These are phyloP conservation scores for Gasterosteus nipponicus DNA, from an alignment of 2,113 vertebrate genomes.

Conservation along the genomic window DNA sequence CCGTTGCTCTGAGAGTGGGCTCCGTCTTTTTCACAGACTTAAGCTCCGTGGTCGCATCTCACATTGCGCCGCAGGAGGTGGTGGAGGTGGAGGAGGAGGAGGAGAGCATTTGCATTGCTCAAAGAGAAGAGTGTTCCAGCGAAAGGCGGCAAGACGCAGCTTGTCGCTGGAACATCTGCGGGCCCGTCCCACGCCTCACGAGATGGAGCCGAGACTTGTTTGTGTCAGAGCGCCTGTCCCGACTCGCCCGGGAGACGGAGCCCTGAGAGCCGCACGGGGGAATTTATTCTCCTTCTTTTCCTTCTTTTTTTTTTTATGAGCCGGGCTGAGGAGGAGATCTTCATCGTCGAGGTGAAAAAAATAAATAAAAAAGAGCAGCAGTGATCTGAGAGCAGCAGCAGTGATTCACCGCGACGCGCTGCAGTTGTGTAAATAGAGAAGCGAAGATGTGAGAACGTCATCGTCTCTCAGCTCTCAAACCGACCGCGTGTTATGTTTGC, in stretches of 20 bases:
- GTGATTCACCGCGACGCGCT: too few species aligned
- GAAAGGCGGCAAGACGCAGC: slow-evolving; percentile 92
- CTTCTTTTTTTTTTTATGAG: slow-evolving; percentile 49
- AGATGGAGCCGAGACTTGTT: slow-evolving; percentile 96
- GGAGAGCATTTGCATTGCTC: slow-evolving; percentile 72
- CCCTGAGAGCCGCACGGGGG: slow-evolving; percentile 81
- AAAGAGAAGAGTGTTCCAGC: slow-evolving; percentile 92
- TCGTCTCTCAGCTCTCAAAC: too few species aligned
- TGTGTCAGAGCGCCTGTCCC: slow-evolving; percentile 89
- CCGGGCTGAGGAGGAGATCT: slow-evolving; percentile 53
- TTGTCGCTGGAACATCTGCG: slow-evolving; percentile 95
- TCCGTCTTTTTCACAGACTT: slow-evolving; percentile 74
- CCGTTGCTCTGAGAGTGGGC: slow-evolving; percentile 72
- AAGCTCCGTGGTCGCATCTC: slow-evolving; percentile 79
- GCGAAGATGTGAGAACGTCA: too few species aligned
- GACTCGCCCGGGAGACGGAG: slow-evolving; percentile 87
- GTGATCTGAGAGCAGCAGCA: too few species aligned
- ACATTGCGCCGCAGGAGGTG: slow-evolving; percentile 86
- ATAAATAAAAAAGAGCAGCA: too few species aligned
- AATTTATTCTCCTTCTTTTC: slow-evolving; percentile 10
- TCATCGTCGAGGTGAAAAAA: slow-evolving; percentile 33
- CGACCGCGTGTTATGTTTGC: too few species aligned
- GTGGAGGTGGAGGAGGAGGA: slow-evolving; percentile 66
- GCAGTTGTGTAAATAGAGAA: too few species aligned
- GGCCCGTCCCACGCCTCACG: slow-evolving; percentile 90